Evolutionary conservation across 2,113 vertebrate species (phyloP), one percentile per base, ranked within the genome.

Genomic region (Pandion haliaetus): DNA sequence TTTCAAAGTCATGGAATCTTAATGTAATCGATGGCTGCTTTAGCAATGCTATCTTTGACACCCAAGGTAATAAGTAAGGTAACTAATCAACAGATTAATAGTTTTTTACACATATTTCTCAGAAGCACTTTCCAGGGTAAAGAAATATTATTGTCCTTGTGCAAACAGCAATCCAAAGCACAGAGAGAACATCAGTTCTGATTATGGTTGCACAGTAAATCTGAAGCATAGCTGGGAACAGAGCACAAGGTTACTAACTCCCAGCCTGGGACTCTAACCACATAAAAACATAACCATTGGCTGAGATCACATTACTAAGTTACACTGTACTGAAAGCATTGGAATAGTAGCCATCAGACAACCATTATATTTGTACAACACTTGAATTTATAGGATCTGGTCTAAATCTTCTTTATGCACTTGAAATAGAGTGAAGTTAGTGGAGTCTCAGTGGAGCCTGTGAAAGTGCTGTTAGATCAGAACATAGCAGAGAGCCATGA

Each of bases 381-480:
- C 36, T 81, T 9, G 1, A 77, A 85, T 96, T 94, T 94, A 90
- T 88, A 90, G 71, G 77, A 65, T 86, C 82, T 95, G 90, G 61
- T 86, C 78, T 95, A 92, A 95, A 95, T 94, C 84, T 88, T 90
- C 76, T 92, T 94, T 93, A 90, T 59, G 57, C 72, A 70, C 59
- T 86, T 94, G 81, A 84, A 89, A 71, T 28, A 58, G 40, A 71
- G 26, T 8, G 45, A 93, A 90, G 74, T 62, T 65, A 90, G 71
- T 44, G 59, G 55, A 84, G 67, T 92, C 77, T 85, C 94, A 83
- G 47, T 20, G 77, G 72, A 96, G 66, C 6, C 31, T 52, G 25
- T 82, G 69, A 84, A 97, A 92, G 57, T 67, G 40, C 47, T 7
- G 2, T 85, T 93, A 82, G 73, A 89, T 89, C 61, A 93, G 69